Percentiles rank a stretch among this genome's conserved stretches.
Evolutionary conservation across 2,888 invertebrate species (phyloP).

Genomic region (Hirtodrosophila alboralis): DNA sequence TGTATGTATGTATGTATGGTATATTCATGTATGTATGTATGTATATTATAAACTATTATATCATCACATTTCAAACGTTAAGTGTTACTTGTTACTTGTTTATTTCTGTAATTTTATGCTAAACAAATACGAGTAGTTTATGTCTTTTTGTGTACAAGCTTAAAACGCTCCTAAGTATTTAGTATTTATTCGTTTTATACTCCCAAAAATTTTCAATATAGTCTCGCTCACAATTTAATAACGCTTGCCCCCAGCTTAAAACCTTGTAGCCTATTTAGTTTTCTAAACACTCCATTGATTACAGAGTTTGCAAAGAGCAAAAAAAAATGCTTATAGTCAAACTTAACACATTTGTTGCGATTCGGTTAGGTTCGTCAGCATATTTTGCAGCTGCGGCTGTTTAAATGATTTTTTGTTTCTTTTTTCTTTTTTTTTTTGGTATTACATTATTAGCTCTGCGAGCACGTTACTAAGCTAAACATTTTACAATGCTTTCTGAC

Average conservation of each 20-base stretch:
- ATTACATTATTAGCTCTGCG: slow-evolving; percentile 26
- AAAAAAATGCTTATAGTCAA: slow-evolving; percentile 12
- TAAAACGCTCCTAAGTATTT: slow-evolving; percentile 65
- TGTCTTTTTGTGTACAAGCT: slow-evolving; percentile 77
- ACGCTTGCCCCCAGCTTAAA: slow-evolving; percentile 20
- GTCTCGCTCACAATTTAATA: slow-evolving; percentile 1
- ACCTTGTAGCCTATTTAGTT: slow-evolving; percentile 37
- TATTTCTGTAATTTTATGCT: slow-evolving; percentile 68
- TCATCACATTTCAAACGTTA: slow-evolving; percentile 78
- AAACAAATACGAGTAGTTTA: slow-evolving; percentile 74
- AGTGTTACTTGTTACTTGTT: slow-evolving; percentile 67
- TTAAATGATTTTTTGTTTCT: slow-evolving; percentile 1
- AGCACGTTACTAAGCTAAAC: slow-evolving; percentile 13
- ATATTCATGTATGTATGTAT: slow-evolving; percentile 20
- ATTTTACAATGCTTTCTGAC: slow-evolving; percentile 23
- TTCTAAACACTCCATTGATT: no score
- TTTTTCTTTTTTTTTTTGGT: slow-evolving; percentile 23
- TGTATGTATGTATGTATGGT: slow-evolving; percentile 20
- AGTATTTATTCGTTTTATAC: slow-evolving; percentile 45
- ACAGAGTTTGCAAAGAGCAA: slow-evolving; percentile 18
- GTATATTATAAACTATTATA: slow-evolving; percentile 71
- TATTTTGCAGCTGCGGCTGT: slow-evolving; percentile 7
- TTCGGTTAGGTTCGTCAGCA: slow-evolving; percentile 19
- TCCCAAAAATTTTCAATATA: slow-evolving; percentile 2
- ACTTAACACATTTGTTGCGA: slow-evolving; percentile 13